phyloP scores from a whole-genome alignment of 2,113 vertebrate species.

The Anhinga anhinga region DNA sequence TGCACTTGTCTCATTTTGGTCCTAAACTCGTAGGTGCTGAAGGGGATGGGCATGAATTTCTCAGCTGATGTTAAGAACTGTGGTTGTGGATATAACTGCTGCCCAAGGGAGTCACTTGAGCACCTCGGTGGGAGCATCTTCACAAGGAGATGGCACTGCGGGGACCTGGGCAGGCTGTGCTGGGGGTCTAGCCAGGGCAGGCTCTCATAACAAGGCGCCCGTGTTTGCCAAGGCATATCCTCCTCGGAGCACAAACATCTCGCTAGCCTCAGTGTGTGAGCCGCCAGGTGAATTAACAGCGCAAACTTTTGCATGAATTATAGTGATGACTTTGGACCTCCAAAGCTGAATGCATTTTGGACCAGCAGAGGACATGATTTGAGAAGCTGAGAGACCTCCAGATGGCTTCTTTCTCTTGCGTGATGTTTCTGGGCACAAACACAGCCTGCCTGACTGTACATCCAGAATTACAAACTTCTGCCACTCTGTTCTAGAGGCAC shows the following conservation, averaged over 20 bases:
- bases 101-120: not conserved
- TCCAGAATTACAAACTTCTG: not conserved
- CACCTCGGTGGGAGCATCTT: not conserved
- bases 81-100: not conserved
- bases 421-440: not conserved
- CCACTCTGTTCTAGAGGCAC: not conserved
- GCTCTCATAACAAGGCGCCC: rapidly evolving
- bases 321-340: not conserved
- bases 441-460: not conserved
- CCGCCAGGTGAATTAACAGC: not conserved
- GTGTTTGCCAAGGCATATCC: not conserved
- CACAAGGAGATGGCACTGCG: not conserved
- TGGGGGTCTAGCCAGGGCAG: not conserved
- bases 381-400: not conserved
- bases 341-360: not conserved
- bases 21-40: not conserved
- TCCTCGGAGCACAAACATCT: not conserved
- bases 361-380: not conserved
- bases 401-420: not conserved
- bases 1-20: not conserved
- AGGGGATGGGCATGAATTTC: not conserved
- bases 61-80: not conserved
- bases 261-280: not conserved
- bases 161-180: not conserved
- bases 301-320: not conserved